Conservation (phyloP, 2,888 invertebrate species). For the Orchesellides sinensis region DNA sequence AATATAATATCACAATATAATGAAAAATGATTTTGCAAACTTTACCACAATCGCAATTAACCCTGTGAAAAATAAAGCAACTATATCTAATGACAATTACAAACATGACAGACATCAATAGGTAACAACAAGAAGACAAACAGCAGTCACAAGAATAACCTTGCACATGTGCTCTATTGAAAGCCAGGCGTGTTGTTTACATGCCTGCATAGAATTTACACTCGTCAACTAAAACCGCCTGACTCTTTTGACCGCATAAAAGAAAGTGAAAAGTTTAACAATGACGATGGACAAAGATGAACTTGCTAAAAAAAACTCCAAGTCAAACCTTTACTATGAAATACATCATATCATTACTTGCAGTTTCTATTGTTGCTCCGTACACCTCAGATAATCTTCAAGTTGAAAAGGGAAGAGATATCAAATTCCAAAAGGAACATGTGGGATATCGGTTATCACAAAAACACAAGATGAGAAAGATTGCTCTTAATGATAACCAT, state of each 20-base stretch:
- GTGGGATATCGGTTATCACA: background rate
- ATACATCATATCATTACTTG: background rate
- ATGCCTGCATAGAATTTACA: background rate
- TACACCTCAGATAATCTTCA: too few species aligned
- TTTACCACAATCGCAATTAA: background rate
- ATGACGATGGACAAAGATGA: background rate
- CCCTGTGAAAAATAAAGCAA: slow-evolving; percentile 7
- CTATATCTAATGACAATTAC: slow-evolving; percentile 28
- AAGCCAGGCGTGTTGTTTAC: too few species aligned
- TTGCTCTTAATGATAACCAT: slow-evolving; percentile 18
- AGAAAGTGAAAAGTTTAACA: slow-evolving; percentile 3
- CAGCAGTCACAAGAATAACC: background rate
- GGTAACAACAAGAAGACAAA: background rate
- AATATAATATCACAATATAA: background rate
- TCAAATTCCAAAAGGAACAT: background rate
- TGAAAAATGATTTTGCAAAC: slow-evolving; percentile 14
- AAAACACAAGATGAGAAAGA: slow-evolving; percentile 2
- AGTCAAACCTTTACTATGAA: background rate
- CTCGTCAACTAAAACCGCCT: too few species aligned
- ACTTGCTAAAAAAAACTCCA: slow-evolving; percentile 18
- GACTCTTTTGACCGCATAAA: background rate
- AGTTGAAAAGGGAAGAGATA: background rate
- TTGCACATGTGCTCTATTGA: background rate
- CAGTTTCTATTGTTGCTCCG: slow-evolving; percentile 37
- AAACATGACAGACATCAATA: slow-evolving; percentile 12